phyloP scores from a whole-genome alignment of 2,888 invertebrate genomes.

The Molanna angustata region DNA sequence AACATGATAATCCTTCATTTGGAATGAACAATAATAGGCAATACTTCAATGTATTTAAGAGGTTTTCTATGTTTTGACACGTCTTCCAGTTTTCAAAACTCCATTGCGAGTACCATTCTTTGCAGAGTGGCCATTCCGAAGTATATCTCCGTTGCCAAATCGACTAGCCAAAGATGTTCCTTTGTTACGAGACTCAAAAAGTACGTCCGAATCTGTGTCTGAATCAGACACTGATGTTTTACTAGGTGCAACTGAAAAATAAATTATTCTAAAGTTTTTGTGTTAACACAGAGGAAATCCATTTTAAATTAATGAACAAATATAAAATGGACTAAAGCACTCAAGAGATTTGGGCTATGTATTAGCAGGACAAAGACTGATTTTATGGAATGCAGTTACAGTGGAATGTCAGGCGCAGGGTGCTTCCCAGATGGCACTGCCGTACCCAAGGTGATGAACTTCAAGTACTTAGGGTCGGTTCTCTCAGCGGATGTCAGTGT shows the following conservation, averaged over 20 bases:
- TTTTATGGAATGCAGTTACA: too few relatives aligned
- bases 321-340: too few relatives aligned
- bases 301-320: too few relatives aligned
- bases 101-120: slow-evolving; percentile 60
- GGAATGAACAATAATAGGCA: slow-evolving; percentile 19
- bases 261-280: too few relatives aligned
- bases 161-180: slow-evolving; percentile 47
- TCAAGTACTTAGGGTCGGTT: too few relatives aligned
- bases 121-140: slow-evolving; percentile 51
- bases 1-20: not conserved
- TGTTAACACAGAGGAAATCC: too few relatives aligned
- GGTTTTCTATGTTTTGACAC: slow-evolving; percentile 58
- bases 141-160: slow-evolving; percentile 45
- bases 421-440: too few relatives aligned
- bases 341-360: too few relatives aligned
- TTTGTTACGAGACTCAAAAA: slow-evolving; percentile 73
- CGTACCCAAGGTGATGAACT: too few relatives aligned
- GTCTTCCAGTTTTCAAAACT: slow-evolving; percentile 49
- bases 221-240: slow-evolving; percentile 70
- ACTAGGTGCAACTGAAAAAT: slow-evolving; percentile 54
- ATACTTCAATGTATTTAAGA: slow-evolving; percentile 11
- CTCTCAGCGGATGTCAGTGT: too few relatives aligned
- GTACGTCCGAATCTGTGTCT: slow-evolving; percentile 81
- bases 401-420: too few relatives aligned
- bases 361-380: too few relatives aligned